Conservation (phyloP, 2,888 invertebrate species). For the Microchrysa polita region DNA sequence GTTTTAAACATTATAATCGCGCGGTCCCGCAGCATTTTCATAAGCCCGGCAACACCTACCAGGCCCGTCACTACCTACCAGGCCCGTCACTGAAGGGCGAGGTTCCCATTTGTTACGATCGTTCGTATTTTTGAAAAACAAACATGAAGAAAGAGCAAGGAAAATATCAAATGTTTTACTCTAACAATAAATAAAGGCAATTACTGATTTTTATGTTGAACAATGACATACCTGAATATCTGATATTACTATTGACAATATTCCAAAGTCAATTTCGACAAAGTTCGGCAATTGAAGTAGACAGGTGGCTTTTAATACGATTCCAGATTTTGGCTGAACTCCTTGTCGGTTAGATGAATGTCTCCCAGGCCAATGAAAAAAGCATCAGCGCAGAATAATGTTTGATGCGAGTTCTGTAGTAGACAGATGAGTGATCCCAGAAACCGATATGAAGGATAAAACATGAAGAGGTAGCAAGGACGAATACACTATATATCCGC, state of each 20-base stretch:
- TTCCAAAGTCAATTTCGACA: conserved; percentile 30
- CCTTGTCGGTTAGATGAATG: conserved; percentile 19
- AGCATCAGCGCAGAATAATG: conserved; percentile 33
- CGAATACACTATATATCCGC: neutral
- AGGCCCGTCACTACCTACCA: too few species aligned
- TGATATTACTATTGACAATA: conserved; percentile 33
- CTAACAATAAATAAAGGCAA: neutral
- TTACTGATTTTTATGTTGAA: neutral
- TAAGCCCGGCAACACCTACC: too few species aligned
- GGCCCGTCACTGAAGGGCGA: too few species aligned
- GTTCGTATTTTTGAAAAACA: too few species aligned
- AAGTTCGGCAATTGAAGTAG: conserved; percentile 26
- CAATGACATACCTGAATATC: conserved; percentile 34
- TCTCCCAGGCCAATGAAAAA: conserved; percentile 38
- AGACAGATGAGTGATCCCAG: neutral
- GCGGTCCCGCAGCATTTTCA: too few species aligned
- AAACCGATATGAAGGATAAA: conserved; percentile 28
- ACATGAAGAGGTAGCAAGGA: conserved; percentile 23
- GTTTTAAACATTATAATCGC: too few species aligned
- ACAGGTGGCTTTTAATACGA: neutral
- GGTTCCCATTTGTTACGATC: too few species aligned
- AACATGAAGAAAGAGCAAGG: too few species aligned
- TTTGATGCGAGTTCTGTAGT: conserved; percentile 1
- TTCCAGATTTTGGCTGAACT: neutral
- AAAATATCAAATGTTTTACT: too few species aligned